Base-by-base conservation (phyloP, 2,797 vertebrate genomes). In the Tokudaia tokunoshimensis region DNA sequence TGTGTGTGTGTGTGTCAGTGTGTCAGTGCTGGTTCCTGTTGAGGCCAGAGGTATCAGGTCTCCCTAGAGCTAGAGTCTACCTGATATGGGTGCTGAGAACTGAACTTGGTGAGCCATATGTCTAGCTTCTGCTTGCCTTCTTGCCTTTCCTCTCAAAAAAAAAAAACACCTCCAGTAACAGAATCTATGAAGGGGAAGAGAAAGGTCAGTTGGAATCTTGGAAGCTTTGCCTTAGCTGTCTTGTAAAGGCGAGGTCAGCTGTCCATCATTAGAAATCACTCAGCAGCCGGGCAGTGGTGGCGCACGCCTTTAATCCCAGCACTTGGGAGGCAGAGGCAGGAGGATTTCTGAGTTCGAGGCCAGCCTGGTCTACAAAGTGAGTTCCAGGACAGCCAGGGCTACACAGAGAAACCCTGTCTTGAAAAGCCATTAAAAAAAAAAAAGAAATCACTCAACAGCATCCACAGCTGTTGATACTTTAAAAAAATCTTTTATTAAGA, bases 91-190 rank as follows among this genome's bases (percentile, higher is more conserved):
- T 41, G 41, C 41, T 44, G 37, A 24, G 37, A 26, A 44, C 67
- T 72, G 72, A 75, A 26, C 67, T 37, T 26, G 22, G 22, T 20
- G 78, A 80, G 31, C 78, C 50, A 22, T 55, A 2, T 34, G 31
- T 34, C 26, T 41, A 52, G 76, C 47, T 31, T 34, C 24, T 47
- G 74, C 72, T 20, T 79, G 15, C 29, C 50, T 37, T 34, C 26
- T 90, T 75, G n/a, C 22, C 80, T 59, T 37, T 19, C 55, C 13
- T 80, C 44, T 94, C 92, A 61, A 91, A 94, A 94, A 61, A 91
- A 94, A 94, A 89, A 94, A 47, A 34, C 72, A 24, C 22, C 41
- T 94, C 41, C 34, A 31, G 37, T 26, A 47, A 47, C n/a, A 67
- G 57, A n/a, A 14, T 29, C 29, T 84, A 17, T 31, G 34, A 65